phyloP scores from a whole-genome alignment of 2,888 invertebrate species.

The Aphodius sticticus region DNA sequence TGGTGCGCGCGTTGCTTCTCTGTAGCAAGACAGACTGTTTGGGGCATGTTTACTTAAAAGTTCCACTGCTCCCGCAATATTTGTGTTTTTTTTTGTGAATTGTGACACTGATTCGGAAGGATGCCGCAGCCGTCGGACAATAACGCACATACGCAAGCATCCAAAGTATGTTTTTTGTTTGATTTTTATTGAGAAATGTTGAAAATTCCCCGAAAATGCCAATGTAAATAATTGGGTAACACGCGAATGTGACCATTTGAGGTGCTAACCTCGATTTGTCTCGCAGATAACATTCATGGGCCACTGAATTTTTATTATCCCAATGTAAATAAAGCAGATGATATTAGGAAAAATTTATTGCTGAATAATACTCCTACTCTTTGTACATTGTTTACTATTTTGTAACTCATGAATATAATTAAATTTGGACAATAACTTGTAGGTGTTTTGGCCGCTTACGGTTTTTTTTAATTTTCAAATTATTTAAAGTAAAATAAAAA shows the following conservation, averaged over 20 bases:
- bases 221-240: neutral
- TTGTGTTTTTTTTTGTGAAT: neutral
- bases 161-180: neutral
- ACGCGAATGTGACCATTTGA: neutral
- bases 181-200: neutral
- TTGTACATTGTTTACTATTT: neutral
- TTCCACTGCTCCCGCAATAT: neutral
- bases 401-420: neutral
- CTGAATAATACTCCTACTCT: neutral
- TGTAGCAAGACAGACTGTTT: neutral
- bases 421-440: neutral
- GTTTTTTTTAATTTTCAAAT: too few relatives aligned
- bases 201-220: neutral
- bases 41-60: conserved; percentile 4
- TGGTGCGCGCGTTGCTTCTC: neutral
- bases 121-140: neutral
- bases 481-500: too few relatives aligned
- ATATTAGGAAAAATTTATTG: neutral
- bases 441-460: neutral
- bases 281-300: neutral
- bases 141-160: neutral
- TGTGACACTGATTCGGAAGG: neutral
- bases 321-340: neutral
- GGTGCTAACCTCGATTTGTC: neutral
- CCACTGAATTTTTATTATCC: neutral